Evolutionary conservation across 2,113 vertebrate genomes (phyloP).

Genomic region (Formicarius rufipectus): DNA sequence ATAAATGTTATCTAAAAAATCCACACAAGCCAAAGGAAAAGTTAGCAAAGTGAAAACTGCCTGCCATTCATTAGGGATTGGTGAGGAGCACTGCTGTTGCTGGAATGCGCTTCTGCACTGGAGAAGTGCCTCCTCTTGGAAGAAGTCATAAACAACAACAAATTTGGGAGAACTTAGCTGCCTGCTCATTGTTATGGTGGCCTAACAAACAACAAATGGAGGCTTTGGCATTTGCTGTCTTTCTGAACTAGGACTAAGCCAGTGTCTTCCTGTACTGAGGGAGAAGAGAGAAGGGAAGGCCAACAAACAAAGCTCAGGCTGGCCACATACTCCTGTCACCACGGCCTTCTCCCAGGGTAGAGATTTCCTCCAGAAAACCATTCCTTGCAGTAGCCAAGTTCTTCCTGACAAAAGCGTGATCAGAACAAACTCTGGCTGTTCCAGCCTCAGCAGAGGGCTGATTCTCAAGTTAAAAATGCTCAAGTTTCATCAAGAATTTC

Average conservation of each 20-base stretch:
- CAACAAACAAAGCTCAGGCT: neutral
- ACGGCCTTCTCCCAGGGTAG: neutral
- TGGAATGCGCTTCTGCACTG: neutral
- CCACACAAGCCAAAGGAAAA: neutral
- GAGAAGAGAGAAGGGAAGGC: neutral
- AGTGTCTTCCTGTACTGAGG: neutral
- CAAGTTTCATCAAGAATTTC: neutral
- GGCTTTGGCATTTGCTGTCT: neutral
- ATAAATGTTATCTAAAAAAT: neutral
- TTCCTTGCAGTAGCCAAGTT: neutral
- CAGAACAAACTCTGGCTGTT: neutral
- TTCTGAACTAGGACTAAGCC: neutral
- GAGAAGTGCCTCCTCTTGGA: neutral
- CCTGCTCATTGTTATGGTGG: rapidly evolving
- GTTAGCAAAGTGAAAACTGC: neutral
- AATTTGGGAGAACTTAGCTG: neutral
- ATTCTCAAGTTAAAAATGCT: neutral
- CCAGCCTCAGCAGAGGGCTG: neutral
- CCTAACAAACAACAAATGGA: neutral
- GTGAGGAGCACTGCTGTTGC: neutral
- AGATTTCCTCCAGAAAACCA: neutral
- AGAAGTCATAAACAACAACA: neutral
- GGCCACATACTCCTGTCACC: neutral
- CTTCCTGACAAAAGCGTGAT: neutral
- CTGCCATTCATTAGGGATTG: neutral